phyloP scores from a whole-genome alignment of 2,797 vertebrate species.

The Rhinichthys osculus region DNA sequence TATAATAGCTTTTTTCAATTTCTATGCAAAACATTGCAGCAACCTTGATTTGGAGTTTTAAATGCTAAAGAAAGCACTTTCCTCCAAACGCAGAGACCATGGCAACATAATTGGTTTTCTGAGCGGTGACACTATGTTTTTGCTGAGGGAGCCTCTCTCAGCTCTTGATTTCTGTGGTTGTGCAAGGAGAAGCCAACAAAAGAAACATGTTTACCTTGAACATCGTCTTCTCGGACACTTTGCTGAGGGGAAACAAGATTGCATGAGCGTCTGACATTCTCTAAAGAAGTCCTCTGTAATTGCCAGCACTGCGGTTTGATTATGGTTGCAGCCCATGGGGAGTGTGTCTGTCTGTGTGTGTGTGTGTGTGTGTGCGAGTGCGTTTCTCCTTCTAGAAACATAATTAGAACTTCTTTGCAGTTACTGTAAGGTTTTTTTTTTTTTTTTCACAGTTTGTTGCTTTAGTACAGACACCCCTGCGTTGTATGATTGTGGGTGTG shows the following conservation, averaged over 20 bases:
- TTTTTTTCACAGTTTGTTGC: neutral
- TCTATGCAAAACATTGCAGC: constrained; percentile 10
- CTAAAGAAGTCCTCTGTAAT: constrained; percentile 38
- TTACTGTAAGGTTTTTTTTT: neutral
- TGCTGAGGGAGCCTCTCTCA: constrained; percentile 25
- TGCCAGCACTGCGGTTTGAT: constrained; percentile 24
- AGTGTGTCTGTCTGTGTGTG: neutral
- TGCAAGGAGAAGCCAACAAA: constrained; percentile 19
- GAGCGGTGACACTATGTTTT: constrained; percentile 28
- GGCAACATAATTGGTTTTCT: constrained; percentile 38
- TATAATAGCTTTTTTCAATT: constrained; percentile 10
- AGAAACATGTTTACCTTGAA: constrained; percentile 45
- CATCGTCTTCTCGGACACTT: constrained; percentile 19
- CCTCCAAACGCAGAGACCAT: neutral
- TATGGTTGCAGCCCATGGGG: constrained; percentile 14
- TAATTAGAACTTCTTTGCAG: constrained; percentile 15
- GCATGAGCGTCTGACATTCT: constrained; percentile 35
- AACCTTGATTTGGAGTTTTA: constrained; percentile 10
- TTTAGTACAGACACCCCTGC: neutral
- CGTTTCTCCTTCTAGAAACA: neutral
- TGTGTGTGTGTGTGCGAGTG: neutral
- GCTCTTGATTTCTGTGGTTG: neutral
- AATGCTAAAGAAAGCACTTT: constrained; percentile 32
- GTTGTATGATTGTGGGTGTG: neutral
- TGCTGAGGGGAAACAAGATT: constrained; percentile 26